Conservation (phyloP, 2,888 invertebrate species). For the Sialis fuliginosa region DNA sequence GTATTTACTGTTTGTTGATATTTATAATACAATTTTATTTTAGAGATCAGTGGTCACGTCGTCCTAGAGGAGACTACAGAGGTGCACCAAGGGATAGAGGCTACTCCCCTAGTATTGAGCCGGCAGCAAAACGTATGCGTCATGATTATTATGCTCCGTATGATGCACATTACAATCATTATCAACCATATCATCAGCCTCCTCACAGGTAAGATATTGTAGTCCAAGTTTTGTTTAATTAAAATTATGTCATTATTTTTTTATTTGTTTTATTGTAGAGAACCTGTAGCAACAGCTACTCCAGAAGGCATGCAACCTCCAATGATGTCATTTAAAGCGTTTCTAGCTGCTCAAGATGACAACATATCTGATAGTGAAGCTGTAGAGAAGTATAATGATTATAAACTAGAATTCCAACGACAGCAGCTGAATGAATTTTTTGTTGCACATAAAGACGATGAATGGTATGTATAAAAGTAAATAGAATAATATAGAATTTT, state of each 20-base stretch:
- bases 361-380: constrained; percentile 95
- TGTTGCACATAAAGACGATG: constrained; percentile 97
- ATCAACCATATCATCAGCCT: constrained; percentile 22
- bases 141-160: constrained; percentile 23
- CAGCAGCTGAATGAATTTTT: constrained; percentile 98
- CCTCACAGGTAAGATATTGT: constrained; percentile 30
- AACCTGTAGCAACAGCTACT: constrained; percentile 28
- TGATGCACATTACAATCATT: constrained; percentile 25
- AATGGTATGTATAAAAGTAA: constrained; percentile 62
- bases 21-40: constrained; percentile 7
- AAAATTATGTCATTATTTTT: too few species aligned
- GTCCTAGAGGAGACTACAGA: constrained; percentile 65
- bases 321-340: constrained; percentile 95
- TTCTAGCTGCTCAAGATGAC: constrained; percentile 91
- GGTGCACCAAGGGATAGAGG: constrained; percentile 50
- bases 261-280: constrained; percentile 22
- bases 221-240: too few species aligned
- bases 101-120: constrained; percentile 60
- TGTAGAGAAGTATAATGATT: constrained; percentile 91
- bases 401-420: constrained; percentile 90
- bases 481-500: too few species aligned
- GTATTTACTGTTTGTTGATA: neutral
- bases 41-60: constrained; percentile 50
- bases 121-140: constrained; percentile 60
- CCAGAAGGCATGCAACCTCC: constrained; percentile 59